Evolutionary conservation across 2,113 vertebrate genomes (phyloP).

Genomic region (Pterophyllum scalare): DNA sequence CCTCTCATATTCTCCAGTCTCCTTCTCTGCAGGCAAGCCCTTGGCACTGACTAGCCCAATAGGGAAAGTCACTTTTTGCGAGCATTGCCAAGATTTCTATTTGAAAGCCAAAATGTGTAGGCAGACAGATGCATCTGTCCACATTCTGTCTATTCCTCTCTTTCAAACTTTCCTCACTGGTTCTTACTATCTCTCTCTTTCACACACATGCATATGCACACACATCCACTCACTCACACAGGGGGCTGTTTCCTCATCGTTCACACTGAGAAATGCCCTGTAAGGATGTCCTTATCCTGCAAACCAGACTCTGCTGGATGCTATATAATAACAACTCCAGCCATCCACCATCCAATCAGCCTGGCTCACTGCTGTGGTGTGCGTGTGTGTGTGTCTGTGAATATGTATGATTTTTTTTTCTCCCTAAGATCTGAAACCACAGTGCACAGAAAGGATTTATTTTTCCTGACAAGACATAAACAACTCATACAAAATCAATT

Average conservation of each 20-base stretch:
- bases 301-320: constrained; percentile 72
- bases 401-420: constrained; percentile 38
- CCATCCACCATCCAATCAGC: constrained; percentile 66
- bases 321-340: constrained; percentile 71
- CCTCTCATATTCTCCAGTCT: constrained; percentile 37
- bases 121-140: constrained; percentile 60
- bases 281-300: constrained; percentile 76
- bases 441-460: constrained; percentile 48
- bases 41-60: constrained; percentile 52
- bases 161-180: constrained; percentile 32
- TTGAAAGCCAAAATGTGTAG: constrained; percentile 62
- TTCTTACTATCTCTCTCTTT: constrained; percentile 24
- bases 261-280: constrained; percentile 72
- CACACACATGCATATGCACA: constrained; percentile 10
- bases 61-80: constrained; percentile 62
- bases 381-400: constrained; percentile 4
- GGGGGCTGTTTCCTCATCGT: constrained; percentile 65
- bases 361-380: constrained; percentile 47
- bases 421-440: constrained; percentile 45
- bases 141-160: constrained; percentile 50
- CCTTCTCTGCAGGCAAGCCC: constrained; percentile 53
- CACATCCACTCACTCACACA: constrained; percentile 32
- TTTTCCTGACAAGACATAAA: constrained; percentile 44
- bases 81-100: constrained; percentile 67
- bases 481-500: constrained; percentile 15